Evolutionary conservation across 1,140 invertebrate genomes (phyloP), one percentile per base, ranked within the genome.

Genomic region (Drosophila pachea): DNA sequence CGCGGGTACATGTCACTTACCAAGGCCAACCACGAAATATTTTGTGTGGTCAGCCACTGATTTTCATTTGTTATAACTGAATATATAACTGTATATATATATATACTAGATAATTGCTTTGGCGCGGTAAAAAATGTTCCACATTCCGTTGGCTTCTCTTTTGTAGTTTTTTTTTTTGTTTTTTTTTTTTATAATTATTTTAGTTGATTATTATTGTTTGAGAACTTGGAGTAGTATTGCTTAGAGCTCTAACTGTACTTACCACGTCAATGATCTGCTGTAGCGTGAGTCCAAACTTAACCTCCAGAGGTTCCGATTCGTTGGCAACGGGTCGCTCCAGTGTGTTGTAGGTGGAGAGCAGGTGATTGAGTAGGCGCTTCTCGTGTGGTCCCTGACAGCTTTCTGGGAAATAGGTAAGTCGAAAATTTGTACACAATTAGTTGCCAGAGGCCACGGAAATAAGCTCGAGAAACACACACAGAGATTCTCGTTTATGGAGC

Each of bases 261-360:
- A 99, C 98, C 94, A 99, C 98, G 91, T 99, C 98, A 89, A 99
- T 99, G 84, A 99, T 98, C 92, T 99, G 98, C 91, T 99, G 97
- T 68, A 99, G 91, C 54, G 97, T 98, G 78, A 99, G 93, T 74
- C 97, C 97, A 89, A 99, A 98, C 86, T 94, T 96, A 60, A 99
- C 97, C 90, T 97, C 93, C 42, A 99, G 92, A 9, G 97, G 94
- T 81, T 98, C 94, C 60, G 95, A 96, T 92, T 99, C 97, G 90
- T 98, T 98, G 73, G 94, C 94, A 16, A 99, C 97, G 14, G 98
- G 98, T 90, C 98, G 92, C 91, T 99, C 97, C 83, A 98, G 92
- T 63, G 95, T 95, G 90, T 99, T 98, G 92, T 99, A 99, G 79
- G 96, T 95, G 89, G 96, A 95, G 78, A 95, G 93, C 75, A 99